Base-by-base conservation (phyloP, 1,140 invertebrate genomes). In the Dinoponera quadriceps region DNA sequence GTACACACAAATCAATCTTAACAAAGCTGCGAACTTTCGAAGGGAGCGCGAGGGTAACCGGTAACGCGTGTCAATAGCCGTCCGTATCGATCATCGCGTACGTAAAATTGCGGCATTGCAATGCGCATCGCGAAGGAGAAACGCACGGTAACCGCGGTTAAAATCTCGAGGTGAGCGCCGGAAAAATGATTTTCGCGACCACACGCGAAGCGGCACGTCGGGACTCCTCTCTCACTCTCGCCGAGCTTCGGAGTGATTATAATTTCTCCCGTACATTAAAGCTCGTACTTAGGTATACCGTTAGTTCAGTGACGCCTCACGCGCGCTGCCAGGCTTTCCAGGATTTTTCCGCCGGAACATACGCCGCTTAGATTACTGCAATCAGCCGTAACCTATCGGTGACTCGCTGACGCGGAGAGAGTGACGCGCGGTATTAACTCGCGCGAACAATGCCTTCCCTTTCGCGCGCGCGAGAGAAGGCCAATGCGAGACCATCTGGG, bases 311-410 rank as follows among this genome's bases (percentile, higher is more conserved):
- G 85, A 88, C 85, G 59, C 69, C 85, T 82, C 87, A 77, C 68
- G 72, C 83, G 81, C 71, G 83, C 72, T 68, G 83, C 72, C 59
- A 73, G 66, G 57, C 44, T 88, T 85, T 83, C 54, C 38, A 75
- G 20, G 9, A 88, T 74, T 80, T 85, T 85, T 66, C 22, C 62
- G 60, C 18, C 73, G 60, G 55, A 68, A 73, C 80, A 85, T 87
- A n/a, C 74, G 82, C 68, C 87, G 83, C 86, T 84, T 85, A 85
- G 83, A 88, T 88, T 88, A 88, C 87, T 81, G 86, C 87, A 88
- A 88, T 88, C 87, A 88, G 69, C 62, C 69, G 78, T 88, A 85
- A 88, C 73, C 83, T 88, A 85, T 88, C 86, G 77, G 83, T 81
- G 87, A 87, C 69, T 88, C 66, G 87, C 78, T 9, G 38, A 44